phyloP scores from a whole-genome alignment of 2,797 vertebrate species.

The Prunella strophiata region DNA sequence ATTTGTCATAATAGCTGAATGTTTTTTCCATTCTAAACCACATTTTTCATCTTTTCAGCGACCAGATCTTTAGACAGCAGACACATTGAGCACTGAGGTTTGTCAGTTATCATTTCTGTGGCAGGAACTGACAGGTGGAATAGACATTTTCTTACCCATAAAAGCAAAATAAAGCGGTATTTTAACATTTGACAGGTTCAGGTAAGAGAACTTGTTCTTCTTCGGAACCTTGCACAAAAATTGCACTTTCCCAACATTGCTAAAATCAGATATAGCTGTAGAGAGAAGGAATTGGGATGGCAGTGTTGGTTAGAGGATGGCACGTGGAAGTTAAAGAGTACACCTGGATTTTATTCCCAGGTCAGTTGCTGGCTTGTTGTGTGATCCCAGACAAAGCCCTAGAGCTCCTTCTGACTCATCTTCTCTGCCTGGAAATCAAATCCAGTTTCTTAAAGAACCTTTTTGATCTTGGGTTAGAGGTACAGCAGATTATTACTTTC shows the following conservation, averaged over 20 bases:
- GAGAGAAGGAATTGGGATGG: background rate
- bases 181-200: background rate
- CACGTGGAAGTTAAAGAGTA: background rate
- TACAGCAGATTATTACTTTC: background rate
- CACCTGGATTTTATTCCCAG: background rate
- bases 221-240: background rate
- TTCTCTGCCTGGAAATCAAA: conserved; percentile 3
- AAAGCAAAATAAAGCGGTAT: background rate
- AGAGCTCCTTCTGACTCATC: background rate
- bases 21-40: background rate
- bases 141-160: background rate
- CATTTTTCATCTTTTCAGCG: background rate
- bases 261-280: background rate
- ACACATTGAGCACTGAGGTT: background rate
- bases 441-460: background rate
- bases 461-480: background rate
- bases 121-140: background rate
- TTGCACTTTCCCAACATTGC: background rate
- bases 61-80: accelerated
- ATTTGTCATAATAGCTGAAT: background rate
- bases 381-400: background rate
- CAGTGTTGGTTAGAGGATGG: background rate
- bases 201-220: background rate
- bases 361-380: background rate
- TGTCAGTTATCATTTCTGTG: background rate